Evolutionary conservation across 1,140 invertebrate genomes (phyloP).

Genomic region (Meteorus sp.): DNA sequence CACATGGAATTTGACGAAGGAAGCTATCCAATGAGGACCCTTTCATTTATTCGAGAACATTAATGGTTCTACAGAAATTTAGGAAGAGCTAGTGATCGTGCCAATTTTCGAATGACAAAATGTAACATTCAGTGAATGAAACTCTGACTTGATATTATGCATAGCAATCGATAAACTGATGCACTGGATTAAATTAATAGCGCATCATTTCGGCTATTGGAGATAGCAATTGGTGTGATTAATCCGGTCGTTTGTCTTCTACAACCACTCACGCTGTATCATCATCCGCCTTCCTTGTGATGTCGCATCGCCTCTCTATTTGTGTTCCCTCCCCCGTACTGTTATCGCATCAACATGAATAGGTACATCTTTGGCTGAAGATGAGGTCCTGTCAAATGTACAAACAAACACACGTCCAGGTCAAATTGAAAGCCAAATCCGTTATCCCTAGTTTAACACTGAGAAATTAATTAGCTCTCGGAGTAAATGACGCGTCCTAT

Average conservation of each 20-base stretch:
- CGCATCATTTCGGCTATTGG: slow-evolving; percentile 34
- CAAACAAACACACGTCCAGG: slow-evolving; percentile 5
- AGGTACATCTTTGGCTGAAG: not conserved
- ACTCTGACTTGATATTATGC: no score
- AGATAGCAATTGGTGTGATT: slow-evolving; percentile 40
- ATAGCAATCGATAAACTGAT: not conserved
- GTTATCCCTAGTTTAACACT: slow-evolving; percentile 22
- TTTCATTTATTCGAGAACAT: no score
- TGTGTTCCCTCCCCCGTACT: slow-evolving; percentile 1
- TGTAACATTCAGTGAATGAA: no score
- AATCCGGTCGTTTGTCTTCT: slow-evolving; percentile 41
- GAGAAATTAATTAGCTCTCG: slow-evolving; percentile 42
- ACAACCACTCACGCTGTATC: slow-evolving; percentile 29
- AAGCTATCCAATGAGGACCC: no score
- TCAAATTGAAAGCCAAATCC: slow-evolving; percentile 35
- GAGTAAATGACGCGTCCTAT: slow-evolving; percentile 33
- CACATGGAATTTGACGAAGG: no score
- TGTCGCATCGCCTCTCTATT: not conserved
- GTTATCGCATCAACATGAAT: not conserved
- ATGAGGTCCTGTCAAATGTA: not conserved
- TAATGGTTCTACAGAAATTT: no score
- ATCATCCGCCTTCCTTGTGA: not conserved
- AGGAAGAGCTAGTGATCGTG: no score
- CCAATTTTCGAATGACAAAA: no score
- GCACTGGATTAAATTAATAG: slow-evolving; percentile 29